Evolutionary conservation across 2,888 invertebrate genomes (phyloP), one percentile per base, ranked within the genome.

Genomic region (Cheilosia scutellata): DNA sequence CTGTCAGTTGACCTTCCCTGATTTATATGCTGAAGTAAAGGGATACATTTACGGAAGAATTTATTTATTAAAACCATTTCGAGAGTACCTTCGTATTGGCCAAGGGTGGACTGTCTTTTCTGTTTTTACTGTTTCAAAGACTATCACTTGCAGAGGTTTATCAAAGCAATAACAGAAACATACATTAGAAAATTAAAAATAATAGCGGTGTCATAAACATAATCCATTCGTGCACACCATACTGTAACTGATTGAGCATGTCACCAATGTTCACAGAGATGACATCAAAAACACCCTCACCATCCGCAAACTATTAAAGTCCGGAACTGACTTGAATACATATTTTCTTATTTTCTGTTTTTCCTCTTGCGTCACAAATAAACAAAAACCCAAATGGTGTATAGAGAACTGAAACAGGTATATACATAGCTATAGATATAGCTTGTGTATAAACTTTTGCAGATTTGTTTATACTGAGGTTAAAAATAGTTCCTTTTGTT

Each of bases 401-500:
- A 44, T 3, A 37, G 27, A n/a, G 11, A 51, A 65, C 4, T 11
- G 9, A 42, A 16, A 20, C 20, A 25, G 5, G 29, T 47, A 47
- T 47, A 20, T 16, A 47, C 1, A 42, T 13, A 16, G 44, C 5
- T 11, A 33, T 37, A 37, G 11, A 4, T 7, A 37, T 11, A 27
- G n/a, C 27, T 29, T 42, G 42, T n/a, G 20, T 37, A 40, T 66
- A 13, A 60, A 76, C 40, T 63, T 37, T 44, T 62, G 47, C 44
- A 40, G 40, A 58, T 63, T 76, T 82, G 71, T 82, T 82, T 82
- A 49, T 53, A 4, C 29, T 71, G 51, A 40, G 51, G 77, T 71
- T 82, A 82, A 77, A 82, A 82, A 82, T 82, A 82, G 47, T 71
- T 58, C n/a, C 25, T 31, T 63, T 47, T 71, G 13, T 33, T 63